Percentiles rank a stretch among this genome's conserved stretches.
phyloP scores from a whole-genome alignment of 2,888 invertebrate species.

The Ormia ochracea region DNA sequence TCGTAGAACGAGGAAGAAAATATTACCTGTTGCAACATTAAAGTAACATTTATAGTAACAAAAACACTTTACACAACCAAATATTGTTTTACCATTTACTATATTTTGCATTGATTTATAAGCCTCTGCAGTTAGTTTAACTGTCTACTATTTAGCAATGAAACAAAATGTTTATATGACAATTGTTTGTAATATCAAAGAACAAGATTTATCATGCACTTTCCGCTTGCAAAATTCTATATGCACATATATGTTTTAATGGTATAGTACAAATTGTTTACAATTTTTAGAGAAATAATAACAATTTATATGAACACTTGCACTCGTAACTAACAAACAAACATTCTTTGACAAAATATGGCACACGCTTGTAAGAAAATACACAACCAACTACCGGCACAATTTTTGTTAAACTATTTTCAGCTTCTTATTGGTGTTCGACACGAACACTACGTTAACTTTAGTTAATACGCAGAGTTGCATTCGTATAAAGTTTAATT shows the following conservation, averaged over 20 bases:
- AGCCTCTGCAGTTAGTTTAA: slow-evolving; percentile 48
- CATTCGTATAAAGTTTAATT: neutral
- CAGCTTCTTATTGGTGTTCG: slow-evolving; percentile 18
- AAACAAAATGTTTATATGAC: neutral
- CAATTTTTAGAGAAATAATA: neutral
- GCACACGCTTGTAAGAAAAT: slow-evolving; percentile 20
- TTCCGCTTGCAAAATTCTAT: neutral
- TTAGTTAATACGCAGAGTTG: neutral
- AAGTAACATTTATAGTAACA: neutral
- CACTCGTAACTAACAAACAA: slow-evolving; percentile 29
- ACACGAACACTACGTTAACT: neutral
- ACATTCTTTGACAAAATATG: neutral
- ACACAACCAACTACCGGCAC: slow-evolving; percentile 41
- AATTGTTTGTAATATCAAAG: neutral
- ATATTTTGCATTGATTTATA: slow-evolving; percentile 63
- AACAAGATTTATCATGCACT: slow-evolving; percentile 42
- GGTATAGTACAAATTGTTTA: slow-evolving; percentile 11
- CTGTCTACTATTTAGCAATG: slow-evolving; percentile 16
- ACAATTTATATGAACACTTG: slow-evolving; percentile 21
- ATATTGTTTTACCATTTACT: slow-evolving; percentile 62
- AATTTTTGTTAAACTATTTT: slow-evolving; percentile 21
- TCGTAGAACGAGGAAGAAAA: slow-evolving; percentile 51
- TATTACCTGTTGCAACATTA: slow-evolving; percentile 47
- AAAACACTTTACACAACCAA: neutral
- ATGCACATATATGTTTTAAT: slow-evolving; percentile 2